Percentiles rank a stretch among this genome's conserved stretches.
These are phyloP conservation scores for Pseudoatta argentina DNA, from an alignment of 1,140 invertebrate genomes.

Conservation along the genomic window DNA sequence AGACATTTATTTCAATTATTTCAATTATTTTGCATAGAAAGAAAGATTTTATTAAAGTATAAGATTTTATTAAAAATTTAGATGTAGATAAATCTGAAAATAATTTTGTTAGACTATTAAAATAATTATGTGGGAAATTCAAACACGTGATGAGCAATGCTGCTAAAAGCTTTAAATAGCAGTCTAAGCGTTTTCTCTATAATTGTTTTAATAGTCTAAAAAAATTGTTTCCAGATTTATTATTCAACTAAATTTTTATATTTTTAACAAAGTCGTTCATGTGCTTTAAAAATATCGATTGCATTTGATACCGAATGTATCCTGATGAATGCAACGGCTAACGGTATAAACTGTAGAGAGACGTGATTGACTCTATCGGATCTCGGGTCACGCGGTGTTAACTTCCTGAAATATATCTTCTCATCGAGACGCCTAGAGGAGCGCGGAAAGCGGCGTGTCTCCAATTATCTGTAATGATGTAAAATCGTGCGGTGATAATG, in stretches of 20 bases:
- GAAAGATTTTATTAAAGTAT: no score
- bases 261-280: no score
- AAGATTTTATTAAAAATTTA: no score
- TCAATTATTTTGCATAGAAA: not conserved
- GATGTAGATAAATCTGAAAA: no score
- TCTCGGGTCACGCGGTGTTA: conserved; percentile 14
- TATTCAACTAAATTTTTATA: no score
- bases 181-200: no score
- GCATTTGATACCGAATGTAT: not conserved
- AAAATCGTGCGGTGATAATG: conserved; percentile 79
- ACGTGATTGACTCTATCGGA: not conserved
- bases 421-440: conserved; percentile 23
- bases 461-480: conserved; percentile 81
- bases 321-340: not conserved
- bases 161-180: no score
- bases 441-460: conserved; percentile 54
- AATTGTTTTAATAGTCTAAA: no score
- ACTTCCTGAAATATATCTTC: conserved; percentile 28
- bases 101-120: no score
- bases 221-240: no score
- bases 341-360: not conserved
- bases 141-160: no score
- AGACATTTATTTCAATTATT: not conserved
- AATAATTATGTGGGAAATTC: no score
- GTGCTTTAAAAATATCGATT: not conserved